phyloP scores from a whole-genome alignment of 2,888 invertebrate genomes.

The Hydrotaea diabolus region DNA sequence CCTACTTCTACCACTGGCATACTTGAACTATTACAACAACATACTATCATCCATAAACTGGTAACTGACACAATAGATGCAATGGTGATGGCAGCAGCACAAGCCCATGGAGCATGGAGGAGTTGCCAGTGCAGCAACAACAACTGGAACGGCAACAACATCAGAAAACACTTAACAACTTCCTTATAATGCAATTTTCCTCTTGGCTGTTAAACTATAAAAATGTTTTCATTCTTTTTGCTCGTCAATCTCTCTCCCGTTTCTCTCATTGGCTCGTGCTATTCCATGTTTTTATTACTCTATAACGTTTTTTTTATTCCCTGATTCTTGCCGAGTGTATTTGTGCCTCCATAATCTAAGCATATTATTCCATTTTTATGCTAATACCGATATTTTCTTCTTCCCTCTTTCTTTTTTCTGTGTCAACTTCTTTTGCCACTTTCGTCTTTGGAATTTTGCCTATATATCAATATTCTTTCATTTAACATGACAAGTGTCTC shows the following conservation, averaged over 20 bases:
- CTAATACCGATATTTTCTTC: slow-evolving; percentile 51
- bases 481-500: slow-evolving; percentile 50
- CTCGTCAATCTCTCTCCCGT: slow-evolving; percentile 6
- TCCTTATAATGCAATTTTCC: slow-evolving; percentile 65
- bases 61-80: slow-evolving; percentile 41
- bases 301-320: background rate
- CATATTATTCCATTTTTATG: slow-evolving; percentile 60
- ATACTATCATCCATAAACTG: slow-evolving; percentile 43
- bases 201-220: slow-evolving; percentile 59
- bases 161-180: slow-evolving; percentile 66
- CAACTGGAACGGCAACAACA: slow-evolving; percentile 13
- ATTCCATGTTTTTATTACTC: background rate
- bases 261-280: no score
- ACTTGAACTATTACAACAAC: slow-evolving; percentile 7
- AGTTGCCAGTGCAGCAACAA: background rate
- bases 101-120: background rate
- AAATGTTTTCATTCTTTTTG: slow-evolving; percentile 49
- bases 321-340: slow-evolving; percentile 13
- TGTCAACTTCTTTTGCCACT: slow-evolving; percentile 15
- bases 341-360: slow-evolving; percentile 50
- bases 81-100: background rate
- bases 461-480: slow-evolving; percentile 51
- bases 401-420: background rate
- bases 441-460: slow-evolving; percentile 24
- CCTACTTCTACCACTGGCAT: slow-evolving; percentile 1